Conservation (phyloP, 2,888 invertebrate species). For the Zelleria hepariella region DNA sequence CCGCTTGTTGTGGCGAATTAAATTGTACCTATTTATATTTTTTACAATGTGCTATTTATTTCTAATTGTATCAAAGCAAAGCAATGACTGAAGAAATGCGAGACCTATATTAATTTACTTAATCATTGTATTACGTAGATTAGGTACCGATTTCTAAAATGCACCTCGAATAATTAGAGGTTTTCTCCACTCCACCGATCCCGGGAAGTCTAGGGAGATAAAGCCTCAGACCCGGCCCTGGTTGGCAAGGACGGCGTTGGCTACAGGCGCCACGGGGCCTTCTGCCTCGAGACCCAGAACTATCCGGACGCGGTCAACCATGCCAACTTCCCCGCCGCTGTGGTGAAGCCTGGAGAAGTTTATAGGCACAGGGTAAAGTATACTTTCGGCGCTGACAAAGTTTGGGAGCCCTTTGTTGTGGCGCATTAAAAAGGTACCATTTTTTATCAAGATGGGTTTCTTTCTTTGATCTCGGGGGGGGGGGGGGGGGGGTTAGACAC, state of each 20-base stretch:
- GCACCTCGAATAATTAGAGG: too few relatives aligned
- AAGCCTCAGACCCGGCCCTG: conserved; percentile 43
- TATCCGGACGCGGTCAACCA: conserved; percentile 92
- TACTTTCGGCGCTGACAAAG: conserved; percentile 71
- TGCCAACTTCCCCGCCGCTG: conserved; percentile 78
- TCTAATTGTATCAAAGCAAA: neutral
- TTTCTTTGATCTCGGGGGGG: too few relatives aligned
- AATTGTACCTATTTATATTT: neutral
- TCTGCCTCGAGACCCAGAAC: conserved; percentile 93
- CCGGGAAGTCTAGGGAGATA: too few relatives aligned
- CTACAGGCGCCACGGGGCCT: conserved; percentile 83
- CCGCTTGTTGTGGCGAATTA: neutral
- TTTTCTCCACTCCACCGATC: too few relatives aligned
- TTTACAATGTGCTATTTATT: neutral
- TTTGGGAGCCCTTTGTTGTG: neutral
- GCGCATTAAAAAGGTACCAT: neutral
- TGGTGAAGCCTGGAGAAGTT: conserved; percentile 77
- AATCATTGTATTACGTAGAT: too few relatives aligned
- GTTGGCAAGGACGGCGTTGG: conserved; percentile 46
- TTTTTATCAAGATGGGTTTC: too few relatives aligned
- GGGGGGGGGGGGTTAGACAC: too few relatives aligned
- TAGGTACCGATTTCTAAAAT: too few relatives aligned
- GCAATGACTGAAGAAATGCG: too few relatives aligned
- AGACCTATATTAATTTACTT: too few relatives aligned
- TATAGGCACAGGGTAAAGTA: conserved; percentile 81